Base-by-base conservation (phyloP, 1,140 invertebrate genomes). In the Ooceraea biroi region DNA sequence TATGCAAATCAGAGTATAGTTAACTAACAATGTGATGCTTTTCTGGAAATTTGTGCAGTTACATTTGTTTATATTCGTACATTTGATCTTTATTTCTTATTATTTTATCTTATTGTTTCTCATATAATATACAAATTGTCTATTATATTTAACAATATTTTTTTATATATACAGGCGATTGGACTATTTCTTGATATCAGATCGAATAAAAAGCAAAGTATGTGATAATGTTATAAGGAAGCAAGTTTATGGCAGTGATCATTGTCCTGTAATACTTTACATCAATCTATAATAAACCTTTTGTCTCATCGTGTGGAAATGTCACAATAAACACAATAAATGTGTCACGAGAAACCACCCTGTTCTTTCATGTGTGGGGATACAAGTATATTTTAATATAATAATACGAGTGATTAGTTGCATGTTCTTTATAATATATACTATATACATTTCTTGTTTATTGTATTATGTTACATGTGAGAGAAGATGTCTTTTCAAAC, bases 151-250 rank as follows among this genome's bases (percentile, higher is more conserved):
- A 41, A n/a, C n/a, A 65, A n/a, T 27, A 36, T 50, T 55, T 55
- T 27, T 84, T 68, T 65, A 85, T 58, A 27, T 84, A 72, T 83
- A 19, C 94, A 97, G 97, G 98, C 95, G 98, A 92, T 94, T 99
- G 84, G 98, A 99, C 94, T 99, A 99, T 92, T 99, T 98, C 93
- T 95, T 99, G 44, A 92, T 98, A 4, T 99, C 98, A 1, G 95
- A 98, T 89, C 95, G 96, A 83, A 94, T 99, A 7, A 92, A 96
- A 76, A 94, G 96, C 3, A 95, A 97, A 41, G 91, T 99, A 5
- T 97, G 97, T 91, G 98, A 99, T 91, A 97, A 95, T 93, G 93
- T 96, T 48, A 97, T 98, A 82, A 95, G 97, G 30, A 95, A 94
- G 66, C 92, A 97, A 82, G 96, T 98, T 19, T 95, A 95, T 85